Evolutionary conservation across 2,888 invertebrate species (phyloP), one percentile per base, ranked within the genome.

Genomic region (Macrophya annulata): DNA sequence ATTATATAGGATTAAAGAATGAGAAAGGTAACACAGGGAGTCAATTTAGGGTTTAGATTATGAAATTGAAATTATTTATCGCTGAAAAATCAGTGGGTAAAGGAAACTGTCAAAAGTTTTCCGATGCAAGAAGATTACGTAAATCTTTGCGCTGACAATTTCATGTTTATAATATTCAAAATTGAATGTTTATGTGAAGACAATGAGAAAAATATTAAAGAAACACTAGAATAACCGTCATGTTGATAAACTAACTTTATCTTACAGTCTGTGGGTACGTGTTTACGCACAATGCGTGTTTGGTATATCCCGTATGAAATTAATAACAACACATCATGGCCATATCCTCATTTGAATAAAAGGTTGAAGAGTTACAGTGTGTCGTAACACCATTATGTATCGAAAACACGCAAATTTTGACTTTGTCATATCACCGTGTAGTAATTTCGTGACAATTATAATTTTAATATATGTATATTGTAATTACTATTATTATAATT

Each of bases 341-440:
- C 21, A 40, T 62, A 15, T 17, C n/a, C 59, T 81, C 81, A 59
- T 81, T 81, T 62, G 6, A 81, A 21, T 62, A 59, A 81, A 81
- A 81, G 81, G 81, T 62, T 62, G 5, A 81, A 43, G 81, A 81
- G 40, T 43, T 21, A 21, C 43, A 43, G 40, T 62, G 43, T 40
- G 81, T 21, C n/a, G 15, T 77, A 40, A 81, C 3, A 2, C 31
- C 31, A 31, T 81, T 51, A 6, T 77, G 12, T 55, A 12, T 51
- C 31, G n/a, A n/a, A n/a, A 51, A 55, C 77, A 77, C 55, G 77
- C 48, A 37, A 77, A 48, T 77, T 43, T 55, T 9, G 31, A 15
- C 77, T 55, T 77, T 31, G 40, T 51, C 77, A 77, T 72, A 72
- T 43, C n/a, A 48, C 51, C 76, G 25, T 55, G 77, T 51, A 37